Evolutionary conservation across 2,797 vertebrate genomes (phyloP), one percentile per base, ranked within the genome.

Genomic region (Bradypus variegatus): DNA sequence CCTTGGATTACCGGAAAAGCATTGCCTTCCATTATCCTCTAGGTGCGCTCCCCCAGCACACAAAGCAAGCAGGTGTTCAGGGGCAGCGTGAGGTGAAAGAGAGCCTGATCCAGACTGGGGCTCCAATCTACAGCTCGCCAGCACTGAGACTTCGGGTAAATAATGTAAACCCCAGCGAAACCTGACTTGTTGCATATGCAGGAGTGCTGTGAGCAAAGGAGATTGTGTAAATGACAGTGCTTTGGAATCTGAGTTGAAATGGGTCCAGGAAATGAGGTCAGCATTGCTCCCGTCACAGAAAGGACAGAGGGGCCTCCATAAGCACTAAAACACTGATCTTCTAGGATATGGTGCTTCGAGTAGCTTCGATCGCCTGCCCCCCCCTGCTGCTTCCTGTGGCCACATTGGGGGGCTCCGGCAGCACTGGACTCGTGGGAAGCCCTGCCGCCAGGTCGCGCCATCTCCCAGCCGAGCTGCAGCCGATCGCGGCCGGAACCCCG

Each of bases 391-490:
- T 95, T 94, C 97, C 95, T 96, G 97, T 97, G 97, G 97, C 97
- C 96, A 93, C 97, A 96, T 94, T 2, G 93, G 94, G 96, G 95
- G 95, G 93, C 95, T 77, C 93, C 89, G 75, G 94, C 92, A 93
- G 90, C 89, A 91, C 89, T 86, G 95, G 64, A 89, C 92, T 95
- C 78, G 91, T 92, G 77, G 86, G 90, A 97, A 97, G 79, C 94
- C 93, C 92, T 48, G 90, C 95, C 96, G 91, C 97, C 97, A 97
- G 93, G 80, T 94, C 94, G 94, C 93, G 91, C 93, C 93, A 95
- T 96, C 97, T 96, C 96, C 97, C 97, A 96, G 97, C 97, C 96
- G 92, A 97, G 96, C 97, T 94, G 96, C 96, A 96, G 96, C 95
- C 96, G 95, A 93, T 86, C 96, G 94, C 96, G 96, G 97, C 97